A percentile compares a stretch with the other conserved stretches of the same genome.
Conservation (phyloP, 2,797 vertebrate species). For the Enteromius unitaeniatus region DNA sequence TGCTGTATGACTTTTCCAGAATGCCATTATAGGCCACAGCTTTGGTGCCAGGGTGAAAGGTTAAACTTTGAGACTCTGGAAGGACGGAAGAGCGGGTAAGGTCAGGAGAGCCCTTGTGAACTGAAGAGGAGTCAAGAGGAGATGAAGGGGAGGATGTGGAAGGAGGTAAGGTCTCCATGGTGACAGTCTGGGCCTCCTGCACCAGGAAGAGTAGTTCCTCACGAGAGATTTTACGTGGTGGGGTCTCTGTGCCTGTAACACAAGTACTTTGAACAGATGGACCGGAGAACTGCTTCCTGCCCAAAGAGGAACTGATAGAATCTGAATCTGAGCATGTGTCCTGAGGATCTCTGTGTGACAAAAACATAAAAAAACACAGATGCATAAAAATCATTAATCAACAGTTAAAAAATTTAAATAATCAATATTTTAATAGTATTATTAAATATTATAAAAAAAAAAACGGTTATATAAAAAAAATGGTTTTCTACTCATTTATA, state of each 20-base stretch:
- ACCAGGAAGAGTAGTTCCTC: slow-evolving; percentile 85
- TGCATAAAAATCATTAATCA: neutral
- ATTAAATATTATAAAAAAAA: neutral
- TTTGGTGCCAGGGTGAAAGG: slow-evolving; percentile 84
- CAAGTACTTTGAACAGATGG: slow-evolving; percentile 72
- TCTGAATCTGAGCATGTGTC: slow-evolving; percentile 90
- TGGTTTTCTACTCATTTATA: neutral
- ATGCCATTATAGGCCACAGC: slow-evolving; percentile 89
- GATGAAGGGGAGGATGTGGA: slow-evolving; percentile 72
- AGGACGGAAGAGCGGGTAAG: slow-evolving; percentile 76
- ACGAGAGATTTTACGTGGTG: slow-evolving; percentile 87
- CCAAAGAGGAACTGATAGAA: slow-evolving; percentile 87
- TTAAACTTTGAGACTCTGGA: slow-evolving; percentile 88
- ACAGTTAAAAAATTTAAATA: neutral
- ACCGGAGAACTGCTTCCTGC: slow-evolving; percentile 85
- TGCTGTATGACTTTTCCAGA: slow-evolving; percentile 97
- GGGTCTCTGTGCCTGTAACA: slow-evolving; percentile 81
- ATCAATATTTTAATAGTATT: neutral
- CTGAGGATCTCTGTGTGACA: slow-evolving; percentile 83
- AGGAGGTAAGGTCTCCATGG: slow-evolving; percentile 74
- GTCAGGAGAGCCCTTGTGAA: slow-evolving; percentile 89
- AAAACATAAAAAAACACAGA: slow-evolving; percentile 51
- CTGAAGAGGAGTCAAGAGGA: slow-evolving; percentile 79
- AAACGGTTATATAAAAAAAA: neutral
- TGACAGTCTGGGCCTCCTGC: slow-evolving; percentile 79